Evolutionary conservation across 2,888 invertebrate genomes (phyloP), one percentile per base, ranked within the genome.

Genomic region (Periphyllus acericola): DNA sequence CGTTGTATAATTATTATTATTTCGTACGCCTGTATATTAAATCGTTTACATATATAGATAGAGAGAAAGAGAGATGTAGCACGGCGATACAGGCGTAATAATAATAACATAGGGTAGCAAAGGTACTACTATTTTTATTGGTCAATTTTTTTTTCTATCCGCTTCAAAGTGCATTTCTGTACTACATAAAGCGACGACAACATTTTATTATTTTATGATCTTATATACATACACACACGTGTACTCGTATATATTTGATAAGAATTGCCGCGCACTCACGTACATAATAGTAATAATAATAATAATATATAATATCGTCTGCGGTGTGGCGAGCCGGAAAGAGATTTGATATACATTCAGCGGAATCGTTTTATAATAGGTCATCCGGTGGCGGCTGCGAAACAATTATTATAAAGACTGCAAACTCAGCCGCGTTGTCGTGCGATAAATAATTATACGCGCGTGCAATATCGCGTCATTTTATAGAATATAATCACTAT

Each of bases 341-440:
- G 71, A 71, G 25, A 79, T 25, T 14, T 25, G 4, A 66, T 66
- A 14, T 68, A 71, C 34, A 72, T 82, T 82, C 34, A 71, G 46
- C 71, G 52, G 32, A 83, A 52, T 83, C 34, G 82, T 83, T 72
- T 82, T 82, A 82, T 82, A 82, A 82, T 71, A 52, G 71, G 71
- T 82, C 71, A 82, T 82, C 34, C 21, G 25, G 71, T 6, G 46
- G 32, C 52, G 71, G 82, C 32, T 19, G 25, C n/a, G 72, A 82
- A 72, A 82, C 82, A 82, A 82, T 82, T 82, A 82, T 71, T 52
- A n/a, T n/a, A 71, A 82, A 72, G 9, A 82, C 71, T 5, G 46
- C 21, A 25, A 46, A 25, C 32, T 6, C 1, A 17, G 46, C 19
- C 32, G 52, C 32, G 52, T n/a, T 4, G 40, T 6, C 36, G 14